Conservation (phyloP, 1,140 invertebrate species). For the Vanessa atalanta region DNA sequence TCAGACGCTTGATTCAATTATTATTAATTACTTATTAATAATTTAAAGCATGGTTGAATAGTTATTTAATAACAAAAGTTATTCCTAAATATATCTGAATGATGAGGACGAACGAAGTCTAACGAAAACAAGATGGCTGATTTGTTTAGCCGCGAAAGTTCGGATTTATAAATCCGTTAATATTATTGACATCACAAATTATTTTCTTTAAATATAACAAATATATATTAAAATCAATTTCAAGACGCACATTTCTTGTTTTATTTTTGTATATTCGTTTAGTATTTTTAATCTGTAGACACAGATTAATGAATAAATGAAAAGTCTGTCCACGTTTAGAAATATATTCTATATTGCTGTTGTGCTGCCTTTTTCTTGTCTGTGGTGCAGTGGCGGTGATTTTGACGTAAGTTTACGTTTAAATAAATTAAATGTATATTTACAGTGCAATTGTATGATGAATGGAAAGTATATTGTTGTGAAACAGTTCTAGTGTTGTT, state of each 20-base stretch:
- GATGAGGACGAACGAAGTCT: no score
- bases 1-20: slow-evolving; percentile 1
- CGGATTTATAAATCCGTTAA: not conserved
- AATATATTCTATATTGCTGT: not conserved
- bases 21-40: not conserved
- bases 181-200: slow-evolving; percentile 10
- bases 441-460: no score
- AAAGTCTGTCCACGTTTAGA: not conserved
- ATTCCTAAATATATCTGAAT: not conserved
- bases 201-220: slow-evolving; percentile 4
- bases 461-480: no score
- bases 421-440: no score
- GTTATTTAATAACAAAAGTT: not conserved
- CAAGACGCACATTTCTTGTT: not conserved
- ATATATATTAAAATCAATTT: not conserved
- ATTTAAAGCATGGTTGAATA: not conserved
- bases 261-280: slow-evolving; percentile 6
- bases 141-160: not conserved
- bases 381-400: not conserved
- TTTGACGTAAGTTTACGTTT: no score
- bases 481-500: no score
- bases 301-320: not conserved
- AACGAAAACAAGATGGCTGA: not conserved
- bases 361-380: not conserved
- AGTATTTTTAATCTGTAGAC: not conserved